Evolutionary conservation across 2,888 invertebrate genomes (phyloP).

Genomic region (Drosophila prostipennis): DNA sequence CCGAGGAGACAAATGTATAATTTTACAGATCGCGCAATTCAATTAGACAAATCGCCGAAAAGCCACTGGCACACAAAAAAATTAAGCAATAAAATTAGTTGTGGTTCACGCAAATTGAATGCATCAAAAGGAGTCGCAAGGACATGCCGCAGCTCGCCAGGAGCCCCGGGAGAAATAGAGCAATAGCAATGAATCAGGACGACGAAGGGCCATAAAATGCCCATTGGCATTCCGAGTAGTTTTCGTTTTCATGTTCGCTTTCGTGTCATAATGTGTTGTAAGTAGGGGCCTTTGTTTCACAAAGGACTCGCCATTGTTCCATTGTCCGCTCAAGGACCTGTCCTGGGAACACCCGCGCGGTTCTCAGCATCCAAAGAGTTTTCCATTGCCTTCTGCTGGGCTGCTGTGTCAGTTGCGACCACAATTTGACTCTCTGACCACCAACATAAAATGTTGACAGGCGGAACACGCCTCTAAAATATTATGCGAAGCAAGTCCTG

Average conservation of each 20-base stretch:
- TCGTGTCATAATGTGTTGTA: conserved; percentile 79
- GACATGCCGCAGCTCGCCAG: conserved; percentile 48
- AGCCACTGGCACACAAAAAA: conserved; percentile 65
- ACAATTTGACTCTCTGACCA: conserved; percentile 79
- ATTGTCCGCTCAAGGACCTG: conserved; percentile 72
- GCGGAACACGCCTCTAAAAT: conserved; percentile 84
- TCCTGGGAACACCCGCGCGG: conserved; percentile 70
- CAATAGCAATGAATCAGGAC: conserved; percentile 75
- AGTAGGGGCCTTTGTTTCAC: conserved; percentile 69
- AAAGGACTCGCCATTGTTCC: conserved; percentile 62
- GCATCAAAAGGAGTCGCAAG: conserved; percentile 66
- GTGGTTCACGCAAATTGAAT: conserved; percentile 83
- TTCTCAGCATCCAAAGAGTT: conserved; percentile 57
- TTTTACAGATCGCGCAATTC: conserved; percentile 74
- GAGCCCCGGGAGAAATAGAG: conserved; percentile 66
- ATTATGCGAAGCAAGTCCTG: conserved; percentile 66
- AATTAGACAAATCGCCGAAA: conserved; percentile 60
- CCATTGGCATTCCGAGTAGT: conserved; percentile 41
- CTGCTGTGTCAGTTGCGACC: conserved; percentile 65
- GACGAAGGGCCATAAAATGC: conserved; percentile 66
- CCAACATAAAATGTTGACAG: conserved; percentile 85
- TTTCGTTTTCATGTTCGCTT: conserved; percentile 42
- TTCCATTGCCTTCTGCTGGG: neutral
- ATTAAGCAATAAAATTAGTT: conserved; percentile 85
- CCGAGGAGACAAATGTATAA: conserved; percentile 75